phyloP scores from a whole-genome alignment of 2,797 vertebrate species.

The Lycodopsis pacificus region DNA sequence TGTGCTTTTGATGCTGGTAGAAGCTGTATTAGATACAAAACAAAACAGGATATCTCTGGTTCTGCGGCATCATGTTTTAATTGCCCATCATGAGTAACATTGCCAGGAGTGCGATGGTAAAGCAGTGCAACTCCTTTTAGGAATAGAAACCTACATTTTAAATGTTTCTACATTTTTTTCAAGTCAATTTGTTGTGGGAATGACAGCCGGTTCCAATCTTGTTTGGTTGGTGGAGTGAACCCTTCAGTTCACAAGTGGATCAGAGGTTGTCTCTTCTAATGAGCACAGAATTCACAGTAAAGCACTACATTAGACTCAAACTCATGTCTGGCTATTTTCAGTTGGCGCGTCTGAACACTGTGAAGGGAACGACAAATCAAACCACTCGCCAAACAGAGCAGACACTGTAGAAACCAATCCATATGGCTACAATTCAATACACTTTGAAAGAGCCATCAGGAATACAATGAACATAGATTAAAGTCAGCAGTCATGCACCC shows the following conservation, averaged over 20 bases:
- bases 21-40: not conserved
- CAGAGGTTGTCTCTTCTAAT: not conserved
- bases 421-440: not conserved
- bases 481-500: not conserved
- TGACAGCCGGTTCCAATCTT: not conserved
- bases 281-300: not conserved
- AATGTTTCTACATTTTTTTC: not conserved
- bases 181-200: not conserved
- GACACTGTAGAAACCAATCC: not conserved
- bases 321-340: not conserved
- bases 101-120: too few relatives aligned
- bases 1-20: not conserved
- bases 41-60: too few relatives aligned
- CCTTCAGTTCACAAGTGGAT: not conserved
- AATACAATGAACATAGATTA: constrained; percentile 2
- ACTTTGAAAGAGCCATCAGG: not conserved
- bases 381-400: not conserved
- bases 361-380: not conserved
- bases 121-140: too few relatives aligned
- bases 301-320: not conserved
- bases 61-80: not conserved
- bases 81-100: too few relatives aligned
- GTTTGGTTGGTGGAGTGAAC: too few relatives aligned
- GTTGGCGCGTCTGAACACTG: not conserved
- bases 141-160: too few relatives aligned